A percentile compares a stretch with the other conserved stretches of the same genome.
phyloP scores from a whole-genome alignment of 2,888 invertebrate genomes.

The Parnassius glacialis region DNA sequence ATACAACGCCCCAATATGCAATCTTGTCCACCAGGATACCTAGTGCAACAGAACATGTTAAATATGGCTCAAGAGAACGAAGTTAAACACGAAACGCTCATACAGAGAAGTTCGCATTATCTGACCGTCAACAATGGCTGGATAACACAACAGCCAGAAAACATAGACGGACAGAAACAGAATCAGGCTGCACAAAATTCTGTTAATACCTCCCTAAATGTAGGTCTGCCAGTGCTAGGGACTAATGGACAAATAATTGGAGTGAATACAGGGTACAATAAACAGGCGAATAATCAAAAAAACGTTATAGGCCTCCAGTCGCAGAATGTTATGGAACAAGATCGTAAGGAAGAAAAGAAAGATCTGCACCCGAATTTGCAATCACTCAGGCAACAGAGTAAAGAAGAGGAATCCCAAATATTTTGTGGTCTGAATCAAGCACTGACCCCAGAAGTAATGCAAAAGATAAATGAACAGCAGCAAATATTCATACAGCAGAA shows the following conservation, averaged over 20 bases:
- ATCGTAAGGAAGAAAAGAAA: constrained; percentile 61
- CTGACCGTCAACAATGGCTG: constrained; percentile 74
- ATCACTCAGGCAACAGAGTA: constrained; percentile 34
- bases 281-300: constrained; percentile 53
- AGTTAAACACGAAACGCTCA: constrained; percentile 60
- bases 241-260: constrained; percentile 83
- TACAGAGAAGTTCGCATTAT: constrained; percentile 70
- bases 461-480: constrained; percentile 79
- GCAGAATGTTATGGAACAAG: constrained; percentile 45
- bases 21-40: constrained; percentile 44
- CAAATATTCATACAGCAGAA: constrained; percentile 80
- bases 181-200: constrained; percentile 39
- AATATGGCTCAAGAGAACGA: constrained; percentile 52
- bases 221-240: constrained; percentile 72
- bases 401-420: constrained; percentile 70
- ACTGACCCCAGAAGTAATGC: constrained; percentile 77
- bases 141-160: constrained; percentile 69
- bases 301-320: constrained; percentile 42
- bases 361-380: constrained; percentile 35
- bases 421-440: constrained; percentile 73
- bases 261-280: constrained; percentile 71
- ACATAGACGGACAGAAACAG: constrained; percentile 54
- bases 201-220: constrained; percentile 46
- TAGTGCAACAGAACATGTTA: constrained; percentile 47
- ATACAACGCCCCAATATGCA: constrained; percentile 49